Evolutionary conservation across 2,888 invertebrate species (phyloP).

Genomic region (Dryomyza anilis): DNA sequence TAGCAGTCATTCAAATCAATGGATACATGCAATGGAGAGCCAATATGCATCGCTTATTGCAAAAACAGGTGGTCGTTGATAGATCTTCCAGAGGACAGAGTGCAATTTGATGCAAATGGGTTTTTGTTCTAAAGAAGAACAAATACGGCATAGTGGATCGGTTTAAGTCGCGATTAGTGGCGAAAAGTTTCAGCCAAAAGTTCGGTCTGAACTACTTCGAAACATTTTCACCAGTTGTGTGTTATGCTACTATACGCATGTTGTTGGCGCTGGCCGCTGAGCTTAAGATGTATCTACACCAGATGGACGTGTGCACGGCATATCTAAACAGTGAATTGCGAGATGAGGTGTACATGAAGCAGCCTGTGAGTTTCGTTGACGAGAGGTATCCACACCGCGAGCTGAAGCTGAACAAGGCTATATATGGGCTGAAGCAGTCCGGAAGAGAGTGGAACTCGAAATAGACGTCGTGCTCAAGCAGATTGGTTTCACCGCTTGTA

Average conservation of each 20-base stretch:
- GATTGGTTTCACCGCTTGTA: neutral
- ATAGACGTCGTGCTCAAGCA: neutral
- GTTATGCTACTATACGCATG: constrained; percentile 31
- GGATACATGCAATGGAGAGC: constrained; percentile 32
- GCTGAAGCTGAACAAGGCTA: constrained; percentile 32
- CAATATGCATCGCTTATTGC: constrained; percentile 30
- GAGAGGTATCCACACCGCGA: constrained; percentile 17
- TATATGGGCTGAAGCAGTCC: constrained; percentile 40
- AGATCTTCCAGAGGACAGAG: constrained; percentile 28
- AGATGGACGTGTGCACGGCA: constrained; percentile 34
- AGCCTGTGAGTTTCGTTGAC: constrained; percentile 27
- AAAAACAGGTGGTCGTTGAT: constrained; percentile 33
- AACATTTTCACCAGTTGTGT: constrained; percentile 35
- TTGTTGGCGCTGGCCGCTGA: constrained; percentile 32
- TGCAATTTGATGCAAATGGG: constrained; percentile 34
- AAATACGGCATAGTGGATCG: constrained; percentile 29
- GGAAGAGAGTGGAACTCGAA: constrained; percentile 39
- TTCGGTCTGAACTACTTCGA: constrained; percentile 30
- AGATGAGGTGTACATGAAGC: constrained; percentile 32
- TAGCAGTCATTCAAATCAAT: constrained; percentile 25
- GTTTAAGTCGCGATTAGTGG: constrained; percentile 32
- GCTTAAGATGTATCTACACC: constrained; percentile 31
- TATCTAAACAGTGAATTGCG: constrained; percentile 34
- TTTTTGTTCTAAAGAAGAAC: constrained; percentile 30
- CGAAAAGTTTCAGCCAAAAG: constrained; percentile 31